Base-by-base conservation (phyloP, 2,888 invertebrate species). In the Drosophila subquinaria region DNA sequence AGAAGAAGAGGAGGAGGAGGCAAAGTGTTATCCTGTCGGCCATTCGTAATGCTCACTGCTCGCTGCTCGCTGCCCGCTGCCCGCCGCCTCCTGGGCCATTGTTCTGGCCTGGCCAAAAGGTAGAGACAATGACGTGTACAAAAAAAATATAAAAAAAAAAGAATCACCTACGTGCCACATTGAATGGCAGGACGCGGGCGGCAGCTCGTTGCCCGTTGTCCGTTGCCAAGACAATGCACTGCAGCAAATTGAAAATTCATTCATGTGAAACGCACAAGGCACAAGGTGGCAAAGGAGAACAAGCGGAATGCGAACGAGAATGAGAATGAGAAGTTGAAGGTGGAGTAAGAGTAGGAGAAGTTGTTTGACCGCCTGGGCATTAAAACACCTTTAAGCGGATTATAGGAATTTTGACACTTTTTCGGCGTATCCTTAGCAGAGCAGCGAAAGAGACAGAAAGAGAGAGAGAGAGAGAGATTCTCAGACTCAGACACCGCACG, bases 391-490 rank as follows among this genome's bases (percentile, higher is more conserved):
- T 86, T 86, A 90, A 90, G 87, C 89, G 89, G 89, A 89, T 89
- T 89, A 89, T 82, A 82, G 69, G 89, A 90, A 88, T 90, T 89
- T 89, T 90, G 90, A 89, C 89, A 89, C 90, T 89, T 89, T 90
- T 89, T 79, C 82, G 84, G 76, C 66, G 74, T 84, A 82, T 83
- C 90, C 89, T 86, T 88, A 80, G 77, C 73, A 59, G 36, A 56
- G 33, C 57, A 48, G 56, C 4, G 10, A 33, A 15, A 9, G 36
- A 55, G 15, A 8, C 11, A 27, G n/a, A 45, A 55, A 48, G 56
- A 50, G 43, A 23, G 48, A 61, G 13, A 38, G 48, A 17, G 36
- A 23, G 23, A 60, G 20, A 38, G 27, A 27, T 27, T 17, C 9
- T 30, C 15, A 30, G 62, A 23, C 65, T 50, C 52, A 68, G 69